Evolutionary conservation across 2,888 invertebrate genomes (phyloP).

Genomic region (Ceriagrion tenellum): DNA sequence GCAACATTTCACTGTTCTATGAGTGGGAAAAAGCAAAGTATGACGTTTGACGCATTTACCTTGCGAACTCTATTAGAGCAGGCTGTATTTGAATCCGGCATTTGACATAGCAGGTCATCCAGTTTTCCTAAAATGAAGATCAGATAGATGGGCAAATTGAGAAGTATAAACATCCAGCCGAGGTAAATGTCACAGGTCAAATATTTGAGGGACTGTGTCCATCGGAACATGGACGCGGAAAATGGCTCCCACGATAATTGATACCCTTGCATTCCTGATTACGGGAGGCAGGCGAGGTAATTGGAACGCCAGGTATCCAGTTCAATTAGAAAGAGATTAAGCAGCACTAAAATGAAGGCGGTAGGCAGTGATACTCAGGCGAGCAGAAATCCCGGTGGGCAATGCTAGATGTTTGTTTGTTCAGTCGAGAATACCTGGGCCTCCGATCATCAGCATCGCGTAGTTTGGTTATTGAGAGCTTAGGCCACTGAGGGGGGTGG

Average conservation of each 20-base stretch:
- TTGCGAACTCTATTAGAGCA: too few species aligned
- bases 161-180: neutral
- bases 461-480: neutral
- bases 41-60: too few species aligned
- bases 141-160: too few species aligned
- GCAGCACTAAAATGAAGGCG: neutral
- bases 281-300: neutral
- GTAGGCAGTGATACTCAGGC: neutral
- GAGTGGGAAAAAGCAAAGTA: too few species aligned
- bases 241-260: neutral
- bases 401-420: neutral
- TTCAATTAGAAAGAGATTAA: slow-evolving; percentile 18
- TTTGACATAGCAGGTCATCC: too few species aligned
- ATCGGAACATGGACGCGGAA: neutral
- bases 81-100: too few species aligned
- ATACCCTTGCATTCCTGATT: neutral
- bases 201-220: neutral
- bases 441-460: neutral
- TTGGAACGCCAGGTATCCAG: neutral
- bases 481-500: neutral
- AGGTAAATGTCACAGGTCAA: neutral
- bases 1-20: too few species aligned
- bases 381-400: neutral
- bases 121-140: too few species aligned
- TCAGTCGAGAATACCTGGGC: too few species aligned